Evolutionary conservation across 2,113 vertebrate species (phyloP), one percentile per base, ranked within the genome.

Genomic region (Castor canadensis): DNA sequence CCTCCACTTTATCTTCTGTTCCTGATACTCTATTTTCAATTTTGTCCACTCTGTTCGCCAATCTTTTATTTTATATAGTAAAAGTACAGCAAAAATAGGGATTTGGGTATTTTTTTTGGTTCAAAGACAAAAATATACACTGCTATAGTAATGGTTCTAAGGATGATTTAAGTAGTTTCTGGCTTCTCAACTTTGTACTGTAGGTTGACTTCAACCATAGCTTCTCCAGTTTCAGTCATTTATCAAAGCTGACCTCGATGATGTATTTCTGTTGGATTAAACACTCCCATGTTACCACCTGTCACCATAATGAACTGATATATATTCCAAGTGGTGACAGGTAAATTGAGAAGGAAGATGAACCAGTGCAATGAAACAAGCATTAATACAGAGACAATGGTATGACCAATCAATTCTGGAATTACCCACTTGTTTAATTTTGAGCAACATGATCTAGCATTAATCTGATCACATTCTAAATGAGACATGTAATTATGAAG

Each of bases 381-480:
- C 99, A 99, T 99, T 84, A 99, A 97, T 62, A 99, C 98, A 0
- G 99, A 99, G 73, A 99, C 99, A n/a, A 99, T 64, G 87, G 99
- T 98, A 80, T 99, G 99, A 62, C 99, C 99, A 10, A 99, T 96
- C 98, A 99, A 97, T 97, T 99, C 99, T 43, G 99, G 99, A 49
- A 99, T 98, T 0, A 99, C 99, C 99, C 99, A 99, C 99, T 99
- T 99, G 98, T 99, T 99, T 64, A 99, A 98, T 97, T 99, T 99
- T 77, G 99, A 99, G 97, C 99, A 99, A 98, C 99, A 99, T 1
- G 99, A 99, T 97, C 99, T 98, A 30, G 99, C 99, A 0, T 99
- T 99, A 96, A 99, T 99, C 97, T 99, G 99, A 98, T 99, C 99
- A 97, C 99, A 99, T 98, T 99, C 99, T 97, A 99, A 98, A 98